Conservation (phyloP, 1,140 invertebrate genomes). For the Nebria ingens region DNA sequence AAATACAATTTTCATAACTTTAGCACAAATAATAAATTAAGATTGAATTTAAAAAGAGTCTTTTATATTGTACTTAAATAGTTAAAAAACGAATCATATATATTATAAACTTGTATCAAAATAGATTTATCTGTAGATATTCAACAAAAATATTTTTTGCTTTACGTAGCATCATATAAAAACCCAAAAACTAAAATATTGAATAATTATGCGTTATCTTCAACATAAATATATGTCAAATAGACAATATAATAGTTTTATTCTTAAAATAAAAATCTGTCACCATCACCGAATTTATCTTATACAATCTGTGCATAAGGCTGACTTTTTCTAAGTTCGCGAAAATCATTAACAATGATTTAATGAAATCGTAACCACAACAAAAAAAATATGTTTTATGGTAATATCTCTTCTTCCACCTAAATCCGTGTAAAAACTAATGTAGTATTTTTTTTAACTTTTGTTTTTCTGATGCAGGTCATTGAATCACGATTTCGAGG, state of each 20-base stretch:
- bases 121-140: neutral
- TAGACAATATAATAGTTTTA: neutral
- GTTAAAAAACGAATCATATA: neutral
- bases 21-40: neutral
- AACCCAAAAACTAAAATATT: neutral
- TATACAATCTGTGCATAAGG: neutral
- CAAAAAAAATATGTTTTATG: neutral
- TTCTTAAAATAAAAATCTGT: neutral
- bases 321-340: neutral
- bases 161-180: neutral
- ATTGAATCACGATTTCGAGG: neutral
- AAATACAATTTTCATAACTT: too few relatives aligned
- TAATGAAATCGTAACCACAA: neutral
- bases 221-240: neutral
- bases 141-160: too few relatives aligned
- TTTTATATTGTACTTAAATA: neutral
- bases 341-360: slow-evolving; percentile 4
- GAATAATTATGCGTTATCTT: neutral
- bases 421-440: too few relatives aligned
- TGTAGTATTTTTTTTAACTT: neutral
- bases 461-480: neutral
- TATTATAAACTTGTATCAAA: neutral
- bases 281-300: neutral
- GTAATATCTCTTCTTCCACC: too few relatives aligned
- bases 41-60: neutral